Base-by-base conservation (phyloP, 2,888 invertebrate species). In the Hedychridium roseum region DNA sequence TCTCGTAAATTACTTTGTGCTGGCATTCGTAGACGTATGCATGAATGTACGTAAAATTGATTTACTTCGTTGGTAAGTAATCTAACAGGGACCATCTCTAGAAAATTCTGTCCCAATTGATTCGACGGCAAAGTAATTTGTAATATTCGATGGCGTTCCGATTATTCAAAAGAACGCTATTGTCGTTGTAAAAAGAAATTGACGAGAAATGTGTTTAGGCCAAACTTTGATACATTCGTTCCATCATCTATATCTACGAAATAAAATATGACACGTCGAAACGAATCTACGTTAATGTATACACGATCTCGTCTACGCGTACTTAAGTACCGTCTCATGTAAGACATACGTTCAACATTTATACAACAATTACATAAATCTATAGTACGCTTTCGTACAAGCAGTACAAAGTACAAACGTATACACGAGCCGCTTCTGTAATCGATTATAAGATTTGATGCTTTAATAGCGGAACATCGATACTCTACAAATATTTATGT, bases 141-240 rank as follows among this genome's bases (percentile, higher is more conserved):
- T 41, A 44, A 44, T 40, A 14, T 44, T 18, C 31, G 17, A 44
- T 23, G n/a, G 28, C 27, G 20, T 16, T 37, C 23, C 31, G 18
- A 9, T 14, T 26, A 35, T 41, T 20, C 27, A 15, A 28, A 27
- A 43, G 23, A n/a, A 23, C 32, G 32, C 17, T 4, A 34, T 23
- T 17, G 32, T 65, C 56, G 54, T 60, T 54, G 63, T 59, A 48
- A 46, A 58, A 54, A 55, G 54, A 55, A 28, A 47, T 54, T 45
- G 39, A 31, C 26, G 27, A 44, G 47, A 50, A 55, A 41, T 50
- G 41, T 23, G 27, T 52, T n/a, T 66, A 66, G 66, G 64, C 66
- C 63, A 46, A 38, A 17, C n/a, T 32, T 20, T 40, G 21, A 32
- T 14, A 16, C 38, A 9, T 16, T 40, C 5, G 26, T 14, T 27